These are phyloP conservation scores for Camponotus floridanus DNA, from an alignment of 1,140 invertebrate genomes.

Conservation along the genomic window DNA sequence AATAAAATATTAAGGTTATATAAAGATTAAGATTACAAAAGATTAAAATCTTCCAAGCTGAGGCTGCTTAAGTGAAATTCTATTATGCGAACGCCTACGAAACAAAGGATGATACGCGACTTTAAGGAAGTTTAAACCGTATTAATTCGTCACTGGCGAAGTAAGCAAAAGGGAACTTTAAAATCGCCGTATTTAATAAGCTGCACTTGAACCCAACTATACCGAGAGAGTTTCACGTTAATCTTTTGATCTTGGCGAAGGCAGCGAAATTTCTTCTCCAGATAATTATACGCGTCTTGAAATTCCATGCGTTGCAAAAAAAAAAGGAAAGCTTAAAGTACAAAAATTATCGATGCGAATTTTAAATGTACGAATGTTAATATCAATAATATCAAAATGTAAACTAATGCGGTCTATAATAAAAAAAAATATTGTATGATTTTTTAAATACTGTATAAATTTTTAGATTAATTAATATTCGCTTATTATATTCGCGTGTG, in stretches of 20 bases:
- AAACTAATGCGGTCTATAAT: not conserved
- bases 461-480: not conserved
- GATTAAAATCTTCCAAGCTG: slow-evolving; percentile 31
- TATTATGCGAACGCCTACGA: slow-evolving; percentile 28
- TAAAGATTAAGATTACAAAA: slow-evolving; percentile 18
- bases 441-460: no score
- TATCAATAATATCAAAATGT: not conserved
- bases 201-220: slow-evolving; percentile 38
- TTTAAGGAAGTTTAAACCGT: slow-evolving; percentile 50
- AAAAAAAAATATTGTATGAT: no score
- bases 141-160: slow-evolving; percentile 59
- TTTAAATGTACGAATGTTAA: not conserved
- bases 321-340: slow-evolving; percentile 15
- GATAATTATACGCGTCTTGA: slow-evolving; percentile 25
- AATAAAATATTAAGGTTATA: slow-evolving; percentile 33
- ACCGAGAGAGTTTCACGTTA: slow-evolving; percentile 38
- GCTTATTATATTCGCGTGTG: not conserved
- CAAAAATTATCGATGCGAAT: slow-evolving; percentile 5
- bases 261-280: slow-evolving; percentile 46
- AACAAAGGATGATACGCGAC: slow-evolving; percentile 54
- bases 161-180: slow-evolving; percentile 57
- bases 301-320: not conserved
- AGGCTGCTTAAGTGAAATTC: slow-evolving; percentile 44
- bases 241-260: slow-evolving; percentile 55
- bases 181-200: slow-evolving; percentile 59